Evolutionary conservation across 1,140 invertebrate genomes (phyloP).

Genomic region (Holcopasites calliopsidis): DNA sequence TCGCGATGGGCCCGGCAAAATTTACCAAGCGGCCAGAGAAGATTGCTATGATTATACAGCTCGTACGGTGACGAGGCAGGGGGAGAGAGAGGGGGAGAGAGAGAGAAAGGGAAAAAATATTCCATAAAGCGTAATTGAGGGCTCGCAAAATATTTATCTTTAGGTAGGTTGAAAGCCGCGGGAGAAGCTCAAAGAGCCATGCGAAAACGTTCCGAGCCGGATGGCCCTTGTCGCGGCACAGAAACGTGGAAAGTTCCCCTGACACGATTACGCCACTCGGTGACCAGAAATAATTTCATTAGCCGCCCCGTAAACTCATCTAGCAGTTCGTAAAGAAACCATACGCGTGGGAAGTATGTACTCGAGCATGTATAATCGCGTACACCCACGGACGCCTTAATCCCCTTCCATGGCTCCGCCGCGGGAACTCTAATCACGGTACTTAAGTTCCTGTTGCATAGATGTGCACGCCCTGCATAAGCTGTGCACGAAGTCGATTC

Average conservation of each 20-base stretch:
- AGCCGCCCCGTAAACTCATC: conserved; percentile 54
- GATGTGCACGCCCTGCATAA: not conserved
- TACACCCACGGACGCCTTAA: conserved; percentile 17
- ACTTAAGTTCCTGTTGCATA: conserved; percentile 34
- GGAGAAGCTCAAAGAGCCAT: conserved; percentile 48
- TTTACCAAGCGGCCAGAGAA: conserved; percentile 34
- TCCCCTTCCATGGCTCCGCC: not conserved
- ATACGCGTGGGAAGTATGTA: conserved; percentile 44
- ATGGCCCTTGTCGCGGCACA: conserved; percentile 56
- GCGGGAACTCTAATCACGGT: conserved; percentile 37
- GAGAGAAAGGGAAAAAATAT: conserved; percentile 31
- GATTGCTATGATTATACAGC: conserved; percentile 42
- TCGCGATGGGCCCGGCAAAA: conserved; percentile 24
- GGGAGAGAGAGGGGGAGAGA: too few relatives aligned
- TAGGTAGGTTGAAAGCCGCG: conserved; percentile 34
- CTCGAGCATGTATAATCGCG: conserved; percentile 31
- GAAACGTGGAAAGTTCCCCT: conserved; percentile 56
- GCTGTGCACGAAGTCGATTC: not conserved
- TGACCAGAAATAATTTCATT: conserved; percentile 65
- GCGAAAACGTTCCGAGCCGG: conserved; percentile 39
- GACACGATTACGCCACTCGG: conserved; percentile 51
- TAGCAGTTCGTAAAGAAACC: conserved; percentile 54
- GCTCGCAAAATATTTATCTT: conserved; percentile 66
- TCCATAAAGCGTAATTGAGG: conserved; percentile 60
- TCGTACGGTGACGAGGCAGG: not conserved